These are phyloP conservation scores for Sesamia inferens DNA, from an alignment of 2,888 invertebrate genomes.

Conservation along the genomic window DNA sequence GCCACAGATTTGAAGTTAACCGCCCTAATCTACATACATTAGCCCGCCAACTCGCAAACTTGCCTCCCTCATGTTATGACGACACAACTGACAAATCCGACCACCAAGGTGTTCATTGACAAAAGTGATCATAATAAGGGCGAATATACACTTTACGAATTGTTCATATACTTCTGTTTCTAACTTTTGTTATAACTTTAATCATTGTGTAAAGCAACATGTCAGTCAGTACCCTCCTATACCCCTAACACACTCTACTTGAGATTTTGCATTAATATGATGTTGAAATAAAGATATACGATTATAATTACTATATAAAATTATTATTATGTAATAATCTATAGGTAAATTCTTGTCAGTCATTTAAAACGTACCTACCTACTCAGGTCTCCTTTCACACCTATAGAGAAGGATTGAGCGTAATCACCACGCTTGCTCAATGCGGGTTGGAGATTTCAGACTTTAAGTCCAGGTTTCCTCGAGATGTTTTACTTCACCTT, in stretches of 20 bases:
- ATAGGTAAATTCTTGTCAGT: too few relatives aligned
- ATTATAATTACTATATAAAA: background rate
- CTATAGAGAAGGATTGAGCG: too few relatives aligned
- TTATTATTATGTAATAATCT: background rate
- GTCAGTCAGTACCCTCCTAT: background rate
- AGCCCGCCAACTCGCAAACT: constrained; percentile 34
- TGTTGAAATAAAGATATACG: background rate
- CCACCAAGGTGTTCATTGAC: constrained; percentile 10
- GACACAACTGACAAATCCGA: constrained; percentile 26
- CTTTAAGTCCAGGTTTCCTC: too few relatives aligned
- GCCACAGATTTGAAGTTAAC: constrained; percentile 51
- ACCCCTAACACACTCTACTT: background rate
- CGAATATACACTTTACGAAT: background rate
- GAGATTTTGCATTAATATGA: background rate
- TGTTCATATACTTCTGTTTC: background rate
- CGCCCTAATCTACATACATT: constrained; percentile 57
- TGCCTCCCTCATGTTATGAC: constrained; percentile 24
- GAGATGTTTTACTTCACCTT: too few relatives aligned
- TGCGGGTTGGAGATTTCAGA: too few relatives aligned
- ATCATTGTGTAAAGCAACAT: background rate
- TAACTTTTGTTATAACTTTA: background rate
- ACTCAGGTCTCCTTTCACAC: too few relatives aligned
- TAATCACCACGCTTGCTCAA: too few relatives aligned
- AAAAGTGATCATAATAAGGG: constrained; percentile 1
- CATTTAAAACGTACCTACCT: too few relatives aligned